phyloP scores from a whole-genome alignment of 2,888 invertebrate genomes.

The Cremastinae sp. region DNA sequence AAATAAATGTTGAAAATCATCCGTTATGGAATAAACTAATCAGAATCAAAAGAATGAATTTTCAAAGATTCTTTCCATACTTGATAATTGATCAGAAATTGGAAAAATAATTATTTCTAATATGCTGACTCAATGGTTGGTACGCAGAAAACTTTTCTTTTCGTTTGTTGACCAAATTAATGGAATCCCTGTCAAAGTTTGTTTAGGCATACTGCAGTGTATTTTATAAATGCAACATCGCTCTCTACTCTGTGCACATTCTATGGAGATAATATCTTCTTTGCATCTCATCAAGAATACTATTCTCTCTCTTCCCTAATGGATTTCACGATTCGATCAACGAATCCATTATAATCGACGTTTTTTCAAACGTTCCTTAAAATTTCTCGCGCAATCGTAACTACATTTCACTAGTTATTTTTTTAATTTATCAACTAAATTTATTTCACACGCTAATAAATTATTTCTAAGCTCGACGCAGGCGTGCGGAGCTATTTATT shows the following conservation, averaged over 20 bases:
- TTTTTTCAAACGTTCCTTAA: slow-evolving; percentile 39
- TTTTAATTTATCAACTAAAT: slow-evolving; percentile 25
- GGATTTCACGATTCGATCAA: slow-evolving; percentile 54
- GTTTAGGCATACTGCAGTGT: slow-evolving; percentile 31
- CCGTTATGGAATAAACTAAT: too few species aligned
- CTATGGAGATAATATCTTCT: slow-evolving; percentile 33
- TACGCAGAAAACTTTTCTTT: background rate
- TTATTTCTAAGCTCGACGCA: slow-evolving; percentile 40
- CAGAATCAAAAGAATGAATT: too few species aligned
- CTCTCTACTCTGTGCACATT: slow-evolving; percentile 33
- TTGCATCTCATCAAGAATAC: slow-evolving; percentile 32
- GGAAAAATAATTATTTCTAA: slow-evolving; percentile 7
- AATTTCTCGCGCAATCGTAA: slow-evolving; percentile 11
- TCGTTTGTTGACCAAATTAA: background rate
- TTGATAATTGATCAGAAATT: background rate
- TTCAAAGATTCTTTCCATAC: too few species aligned
- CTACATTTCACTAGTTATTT: slow-evolving; percentile 12
- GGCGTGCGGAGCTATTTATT: slow-evolving; percentile 32
- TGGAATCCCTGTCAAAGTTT: slow-evolving; percentile 1
- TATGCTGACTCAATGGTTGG: background rate
- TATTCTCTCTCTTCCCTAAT: slow-evolving; percentile 36
- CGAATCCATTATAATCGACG: slow-evolving; percentile 50
- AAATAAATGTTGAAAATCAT: too few species aligned
- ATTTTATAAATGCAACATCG: slow-evolving; percentile 21
- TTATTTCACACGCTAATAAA: slow-evolving; percentile 37